Percentiles rank a stretch among this genome's conserved stretches.
These are phyloP conservation scores for Enteromius mattozi DNA, from an alignment of 2,797 vertebrate species.

Conservation along the genomic window DNA sequence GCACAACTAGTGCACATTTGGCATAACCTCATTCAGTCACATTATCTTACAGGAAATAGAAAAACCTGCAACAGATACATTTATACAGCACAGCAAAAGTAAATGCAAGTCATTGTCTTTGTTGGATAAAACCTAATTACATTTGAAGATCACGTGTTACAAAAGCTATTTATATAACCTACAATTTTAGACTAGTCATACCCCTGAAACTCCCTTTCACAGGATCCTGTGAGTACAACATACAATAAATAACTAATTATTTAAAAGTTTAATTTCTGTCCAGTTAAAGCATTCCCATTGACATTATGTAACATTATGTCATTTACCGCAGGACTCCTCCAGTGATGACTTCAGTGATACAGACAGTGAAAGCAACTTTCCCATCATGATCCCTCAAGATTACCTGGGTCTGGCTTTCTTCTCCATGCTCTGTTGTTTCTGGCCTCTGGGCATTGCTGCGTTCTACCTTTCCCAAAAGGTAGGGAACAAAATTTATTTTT, in stretches of 20 bases:
- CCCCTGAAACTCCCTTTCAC: not conserved
- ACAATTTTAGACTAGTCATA: constrained; percentile 1
- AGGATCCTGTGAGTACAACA: not conserved
- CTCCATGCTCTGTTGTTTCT: constrained; percentile 94
- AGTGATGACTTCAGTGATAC: constrained; percentile 85
- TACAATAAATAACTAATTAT: not conserved
- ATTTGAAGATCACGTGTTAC: not conserved
- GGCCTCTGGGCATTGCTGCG: constrained; percentile 89
- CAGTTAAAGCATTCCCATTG: not conserved
- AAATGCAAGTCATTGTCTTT: constrained; percentile 15
- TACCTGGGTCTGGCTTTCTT: constrained; percentile 90
- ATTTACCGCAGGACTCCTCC: constrained; percentile 77
- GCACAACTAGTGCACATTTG: constrained; percentile 61
- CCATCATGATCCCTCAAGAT: constrained; percentile 86
- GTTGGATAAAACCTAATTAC: constrained; percentile 34
- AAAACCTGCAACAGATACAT: constrained; percentile 49
- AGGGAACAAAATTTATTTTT: not conserved
- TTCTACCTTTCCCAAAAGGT: constrained; percentile 94
- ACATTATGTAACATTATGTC: not conserved
- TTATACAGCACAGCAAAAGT: constrained; percentile 20
- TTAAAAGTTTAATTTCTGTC: not conserved
- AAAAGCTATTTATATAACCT: constrained; percentile 13
- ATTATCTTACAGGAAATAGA: constrained; percentile 68
- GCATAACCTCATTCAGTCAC: constrained; percentile 80
- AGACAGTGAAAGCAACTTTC: constrained; percentile 83